Evolutionary conservation across 2,113 vertebrate species (phyloP).

Genomic region (Oenanthe melanoleuca): DNA sequence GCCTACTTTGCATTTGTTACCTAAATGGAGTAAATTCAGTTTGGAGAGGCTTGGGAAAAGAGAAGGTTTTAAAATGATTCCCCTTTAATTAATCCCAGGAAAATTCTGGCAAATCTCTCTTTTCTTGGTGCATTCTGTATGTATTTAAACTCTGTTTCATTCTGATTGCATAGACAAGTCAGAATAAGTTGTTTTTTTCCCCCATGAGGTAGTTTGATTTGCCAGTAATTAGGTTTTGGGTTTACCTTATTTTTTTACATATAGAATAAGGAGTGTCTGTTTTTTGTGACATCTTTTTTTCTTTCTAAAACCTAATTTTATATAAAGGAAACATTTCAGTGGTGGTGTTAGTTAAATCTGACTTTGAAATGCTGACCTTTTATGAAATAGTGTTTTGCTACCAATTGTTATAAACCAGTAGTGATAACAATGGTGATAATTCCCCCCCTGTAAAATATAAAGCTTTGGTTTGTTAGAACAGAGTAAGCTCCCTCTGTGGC

Average conservation of each 20-base stretch:
- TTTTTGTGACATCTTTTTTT: not conserved
- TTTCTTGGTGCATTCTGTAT: not conserved
- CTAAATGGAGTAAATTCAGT: not conserved
- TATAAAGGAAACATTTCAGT: not conserved
- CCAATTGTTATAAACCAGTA: not conserved
- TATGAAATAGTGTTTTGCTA: constrained; percentile 10
- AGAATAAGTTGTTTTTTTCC: no score
- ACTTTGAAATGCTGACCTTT: constrained; percentile 29
- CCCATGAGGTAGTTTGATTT: not conserved
- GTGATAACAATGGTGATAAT: not conserved
- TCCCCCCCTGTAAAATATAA: not conserved
- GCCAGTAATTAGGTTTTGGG: not conserved
- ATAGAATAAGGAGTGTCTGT: not conserved
- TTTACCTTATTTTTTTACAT: not conserved
- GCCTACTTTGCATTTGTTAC: not conserved
- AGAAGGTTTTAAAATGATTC: not conserved
- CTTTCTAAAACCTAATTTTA: not conserved
- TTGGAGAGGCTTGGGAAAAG: constrained; percentile 6
- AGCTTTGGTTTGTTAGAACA: not conserved
- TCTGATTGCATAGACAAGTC: not conserved
- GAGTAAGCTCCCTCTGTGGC: not conserved
- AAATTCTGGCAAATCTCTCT: constrained; percentile 29
- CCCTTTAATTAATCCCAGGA: constrained; percentile 15
- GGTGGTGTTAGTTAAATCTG: not conserved
- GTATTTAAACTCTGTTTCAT: not conserved